Evolutionary conservation across 2,888 invertebrate genomes (phyloP), one percentile per base, ranked within the genome.

Genomic region (Cyclophora albipunctata): DNA sequence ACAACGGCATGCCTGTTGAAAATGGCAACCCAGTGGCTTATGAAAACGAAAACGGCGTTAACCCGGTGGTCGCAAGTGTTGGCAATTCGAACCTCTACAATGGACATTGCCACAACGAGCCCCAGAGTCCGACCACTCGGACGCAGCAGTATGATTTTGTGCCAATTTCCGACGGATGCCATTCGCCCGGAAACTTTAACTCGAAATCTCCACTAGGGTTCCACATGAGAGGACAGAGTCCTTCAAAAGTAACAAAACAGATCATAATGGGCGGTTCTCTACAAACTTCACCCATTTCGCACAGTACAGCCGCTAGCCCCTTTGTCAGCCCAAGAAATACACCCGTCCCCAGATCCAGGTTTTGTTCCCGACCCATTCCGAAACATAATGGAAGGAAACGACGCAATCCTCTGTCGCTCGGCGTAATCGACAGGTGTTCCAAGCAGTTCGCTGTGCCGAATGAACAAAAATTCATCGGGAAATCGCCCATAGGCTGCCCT

Each of bases 101-200:
- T 53, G 85, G 84, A 2, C 81, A 82, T 51, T 68, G 75, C 50
- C 79, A 82, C 48, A 82, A 78, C 44, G 92, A 93, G 48, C 93
- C 93, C 1, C 93, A 93, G 58, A 94, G 94, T 82, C 94, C 94
- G 5, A 95, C 94, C 56, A 92, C 94, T 44, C 90, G 93, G 55
- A 91, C 94, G 45, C 93, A 94, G 72, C 93, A 94, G 70, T 96
- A 95, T 73, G 95, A 93, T 75, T 96, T 96, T 69, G 94, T 94
- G 37, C 96, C 96, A 0, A 96, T 96, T 69, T 95, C 95, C 40
- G 95, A 95, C 5, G 92, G 92, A n/a, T 92, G 93, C 44, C 91
- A 91, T 64, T 93, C 93, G 2, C 93, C 93, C 2, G 69, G 78
- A 34, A 89, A 90, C 59, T 81, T 84, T 59, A 73, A 82, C 63